phyloP scores from a whole-genome alignment of 2,797 vertebrate genomes.

The Holocentrus rufus region DNA sequence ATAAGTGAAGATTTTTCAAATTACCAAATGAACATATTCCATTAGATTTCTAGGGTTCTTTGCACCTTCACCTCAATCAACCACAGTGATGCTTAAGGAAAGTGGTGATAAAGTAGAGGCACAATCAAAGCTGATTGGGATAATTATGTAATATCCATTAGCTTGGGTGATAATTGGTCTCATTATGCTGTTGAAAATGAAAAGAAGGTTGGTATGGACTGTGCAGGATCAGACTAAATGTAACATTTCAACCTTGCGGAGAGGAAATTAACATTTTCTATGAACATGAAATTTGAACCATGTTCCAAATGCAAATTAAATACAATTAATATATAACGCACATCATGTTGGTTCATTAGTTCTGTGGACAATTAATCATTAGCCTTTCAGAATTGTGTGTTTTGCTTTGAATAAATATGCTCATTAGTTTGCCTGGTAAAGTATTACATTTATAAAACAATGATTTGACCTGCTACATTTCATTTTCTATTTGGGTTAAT shows the following conservation, averaged over 20 bases:
- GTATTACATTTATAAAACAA: slow-evolving; percentile 9
- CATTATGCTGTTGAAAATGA: slow-evolving; percentile 62
- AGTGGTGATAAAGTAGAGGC: slow-evolving; percentile 50
- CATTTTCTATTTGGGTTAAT: slow-evolving; percentile 23
- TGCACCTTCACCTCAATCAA: slow-evolving; percentile 36
- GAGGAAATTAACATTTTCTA: slow-evolving; percentile 13
- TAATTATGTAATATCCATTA: slow-evolving; percentile 66
- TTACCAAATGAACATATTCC: neutral
- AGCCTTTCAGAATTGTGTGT: neutral
- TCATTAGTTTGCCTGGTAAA: slow-evolving; percentile 6
- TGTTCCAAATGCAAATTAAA: slow-evolving; percentile 2
- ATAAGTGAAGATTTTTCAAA: neutral
- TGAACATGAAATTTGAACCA: slow-evolving; percentile 2
- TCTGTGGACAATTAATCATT: neutral
- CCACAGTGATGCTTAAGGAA: slow-evolving; percentile 18
- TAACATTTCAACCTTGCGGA: neutral
- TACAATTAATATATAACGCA: neutral
- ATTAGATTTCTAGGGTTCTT: slow-evolving; percentile 24
- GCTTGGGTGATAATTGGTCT: slow-evolving; percentile 50
- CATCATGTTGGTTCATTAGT: neutral
- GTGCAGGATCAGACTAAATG: slow-evolving; percentile 15
- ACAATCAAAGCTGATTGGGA: slow-evolving; percentile 69
- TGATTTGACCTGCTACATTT: slow-evolving; percentile 30
- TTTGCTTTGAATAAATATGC: neutral
- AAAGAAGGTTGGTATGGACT: slow-evolving; percentile 31